phyloP scores from a whole-genome alignment of 2,797 vertebrate genomes.

The Rhynchonycteris naso region DNA sequence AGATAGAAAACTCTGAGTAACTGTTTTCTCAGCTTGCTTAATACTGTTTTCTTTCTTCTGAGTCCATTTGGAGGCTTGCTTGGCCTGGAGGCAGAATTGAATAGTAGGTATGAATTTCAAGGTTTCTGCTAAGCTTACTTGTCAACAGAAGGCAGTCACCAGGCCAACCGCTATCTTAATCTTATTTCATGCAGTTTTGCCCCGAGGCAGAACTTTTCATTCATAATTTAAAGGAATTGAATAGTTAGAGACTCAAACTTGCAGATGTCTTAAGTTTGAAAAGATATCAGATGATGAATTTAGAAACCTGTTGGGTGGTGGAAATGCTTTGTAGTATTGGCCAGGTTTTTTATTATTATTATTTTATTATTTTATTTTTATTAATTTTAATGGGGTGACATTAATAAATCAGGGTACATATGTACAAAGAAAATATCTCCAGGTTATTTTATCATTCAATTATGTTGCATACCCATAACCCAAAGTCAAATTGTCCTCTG shows the following conservation, averaged over 20 bases:
- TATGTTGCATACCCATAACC: too few species aligned
- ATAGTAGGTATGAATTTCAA: slow-evolving; percentile 65
- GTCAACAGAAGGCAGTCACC: slow-evolving; percentile 54
- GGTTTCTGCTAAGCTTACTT: slow-evolving; percentile 55
- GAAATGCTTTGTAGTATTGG: slow-evolving; percentile 3
- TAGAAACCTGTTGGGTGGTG: not conserved
- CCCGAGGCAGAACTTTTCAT: slow-evolving; percentile 40
- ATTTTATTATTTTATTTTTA: too few species aligned
- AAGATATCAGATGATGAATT: slow-evolving; percentile 30
- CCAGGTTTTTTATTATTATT: too few species aligned
- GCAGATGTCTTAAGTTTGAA: slow-evolving; percentile 41
- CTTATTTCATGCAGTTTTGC: slow-evolving; percentile 60
- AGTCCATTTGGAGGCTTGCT: slow-evolving; percentile 38
- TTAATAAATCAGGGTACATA: too few species aligned
- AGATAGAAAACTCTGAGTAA: not conserved
- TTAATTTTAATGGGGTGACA: too few species aligned
- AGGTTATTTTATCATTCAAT: too few species aligned
- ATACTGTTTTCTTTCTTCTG: slow-evolving; percentile 36
- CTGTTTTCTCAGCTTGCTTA: slow-evolving; percentile 53
- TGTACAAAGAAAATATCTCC: too few species aligned
- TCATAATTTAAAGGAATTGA: slow-evolving; percentile 52
- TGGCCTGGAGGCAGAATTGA: slow-evolving; percentile 48
- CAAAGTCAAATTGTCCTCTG: too few species aligned
- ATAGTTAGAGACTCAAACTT: slow-evolving; percentile 34
- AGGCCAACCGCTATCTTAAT: slow-evolving; percentile 59